These are phyloP conservation scores for Telmatochromis sp. DNA, from an alignment of 2,113 vertebrate genomes.

Conservation along the genomic window DNA sequence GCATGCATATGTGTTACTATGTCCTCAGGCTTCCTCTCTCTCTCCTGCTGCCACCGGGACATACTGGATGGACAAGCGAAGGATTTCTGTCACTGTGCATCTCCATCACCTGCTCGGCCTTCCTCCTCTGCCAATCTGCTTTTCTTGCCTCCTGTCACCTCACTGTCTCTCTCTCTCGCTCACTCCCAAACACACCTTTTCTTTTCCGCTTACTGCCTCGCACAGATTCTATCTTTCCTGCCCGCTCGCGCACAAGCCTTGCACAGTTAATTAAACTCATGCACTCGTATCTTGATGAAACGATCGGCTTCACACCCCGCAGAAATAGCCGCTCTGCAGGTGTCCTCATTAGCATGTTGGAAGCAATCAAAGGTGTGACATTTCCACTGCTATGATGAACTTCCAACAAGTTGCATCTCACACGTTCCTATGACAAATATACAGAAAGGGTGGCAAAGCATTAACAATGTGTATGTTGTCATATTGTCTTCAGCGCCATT, in stretches of 20 bases:
- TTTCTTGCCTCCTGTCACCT: slow-evolving; percentile 28
- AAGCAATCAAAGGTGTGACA: slow-evolving; percentile 58
- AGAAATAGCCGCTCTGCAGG: slow-evolving; percentile 39
- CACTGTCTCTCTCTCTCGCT: neutral
- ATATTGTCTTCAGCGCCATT: neutral
- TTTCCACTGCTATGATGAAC: slow-evolving; percentile 31
- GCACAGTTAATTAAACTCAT: slow-evolving; percentile 27
- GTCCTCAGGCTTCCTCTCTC: slow-evolving; percentile 28
- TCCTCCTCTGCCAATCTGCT: slow-evolving; percentile 50
- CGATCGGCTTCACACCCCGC: slow-evolving; percentile 13
- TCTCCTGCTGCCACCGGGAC: slow-evolving; percentile 42
- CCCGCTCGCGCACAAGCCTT: neutral
- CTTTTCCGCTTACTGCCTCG: neutral
- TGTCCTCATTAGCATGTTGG: slow-evolving; percentile 25
- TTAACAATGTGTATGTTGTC: neutral
- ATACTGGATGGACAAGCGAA: slow-evolving; percentile 55
- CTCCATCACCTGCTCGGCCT: slow-evolving; percentile 44
- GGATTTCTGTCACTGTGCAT: slow-evolving; percentile 67
- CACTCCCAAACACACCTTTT: neutral
- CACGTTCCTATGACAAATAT: neutral
- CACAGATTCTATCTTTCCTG: neutral
- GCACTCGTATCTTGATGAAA: neutral
- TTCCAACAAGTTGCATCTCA: neutral
- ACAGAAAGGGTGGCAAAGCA: neutral
- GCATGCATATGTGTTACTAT: slow-evolving; percentile 1